phyloP scores from a whole-genome alignment of 1,140 invertebrate genomes.

The Oreohelix idahoensis region DNA sequence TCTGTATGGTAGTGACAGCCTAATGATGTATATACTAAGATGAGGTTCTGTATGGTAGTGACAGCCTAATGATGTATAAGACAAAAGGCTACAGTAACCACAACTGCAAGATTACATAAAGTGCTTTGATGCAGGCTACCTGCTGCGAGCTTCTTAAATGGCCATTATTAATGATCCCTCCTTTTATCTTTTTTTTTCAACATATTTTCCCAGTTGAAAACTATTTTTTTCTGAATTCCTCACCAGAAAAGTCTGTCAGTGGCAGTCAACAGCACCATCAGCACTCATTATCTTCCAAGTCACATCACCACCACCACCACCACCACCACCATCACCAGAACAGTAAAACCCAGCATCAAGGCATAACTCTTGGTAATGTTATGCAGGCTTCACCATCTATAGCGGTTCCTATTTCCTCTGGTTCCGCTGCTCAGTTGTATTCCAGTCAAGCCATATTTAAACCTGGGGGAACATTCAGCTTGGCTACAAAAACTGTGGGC shows the following conservation, averaged over 20 bases:
- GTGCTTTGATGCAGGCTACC: too few relatives aligned
- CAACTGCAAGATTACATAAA: too few relatives aligned
- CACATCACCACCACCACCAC: conserved; percentile 22
- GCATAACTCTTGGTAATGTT: conserved; percentile 3
- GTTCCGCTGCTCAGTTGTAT: conserved; percentile 29
- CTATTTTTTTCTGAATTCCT: neutral
- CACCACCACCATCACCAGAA: conserved; percentile 1
- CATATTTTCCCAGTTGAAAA: neutral
- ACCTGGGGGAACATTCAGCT: conserved; percentile 50
- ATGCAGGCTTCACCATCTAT: neutral
- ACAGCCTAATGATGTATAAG: too few relatives aligned
- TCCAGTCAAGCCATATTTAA: conserved; percentile 61
- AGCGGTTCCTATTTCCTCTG: neutral
- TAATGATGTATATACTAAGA: too few relatives aligned
- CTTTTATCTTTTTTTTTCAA: too few relatives aligned
- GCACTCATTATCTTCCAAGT: neutral
- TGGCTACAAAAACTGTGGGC: conserved; percentile 51
- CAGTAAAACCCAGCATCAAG: neutral
- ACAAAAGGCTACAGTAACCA: too few relatives aligned
- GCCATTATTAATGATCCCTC: too few relatives aligned
- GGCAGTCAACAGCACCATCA: conserved; percentile 2
- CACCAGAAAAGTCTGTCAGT: conserved; percentile 30
- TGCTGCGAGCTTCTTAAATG: too few relatives aligned
- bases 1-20: too few relatives aligned
- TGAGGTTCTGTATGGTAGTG: too few relatives aligned